Percentiles rank a stretch among this genome's conserved stretches.
Conservation (phyloP, 1,140 invertebrate species). For the Spodoptera litura region DNA sequence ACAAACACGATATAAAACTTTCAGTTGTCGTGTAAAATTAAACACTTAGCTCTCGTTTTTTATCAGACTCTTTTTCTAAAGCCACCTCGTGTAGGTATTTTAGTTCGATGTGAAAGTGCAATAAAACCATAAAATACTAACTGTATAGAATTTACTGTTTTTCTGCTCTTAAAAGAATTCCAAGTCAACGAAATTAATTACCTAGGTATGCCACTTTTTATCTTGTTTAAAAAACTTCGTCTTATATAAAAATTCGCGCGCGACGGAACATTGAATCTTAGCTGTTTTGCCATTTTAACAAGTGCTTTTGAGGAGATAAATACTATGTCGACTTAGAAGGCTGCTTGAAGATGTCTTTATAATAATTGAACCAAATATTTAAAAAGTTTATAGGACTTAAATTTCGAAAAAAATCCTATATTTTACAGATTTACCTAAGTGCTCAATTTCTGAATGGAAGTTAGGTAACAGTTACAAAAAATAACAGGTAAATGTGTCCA, state of each 20-base stretch:
- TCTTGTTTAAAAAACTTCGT: background rate
- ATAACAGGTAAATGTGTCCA: too few relatives aligned
- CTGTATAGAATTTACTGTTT: background rate
- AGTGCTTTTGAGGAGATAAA: background rate
- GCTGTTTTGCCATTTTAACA: background rate
- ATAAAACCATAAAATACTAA: conserved; percentile 34
- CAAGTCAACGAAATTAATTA: background rate
- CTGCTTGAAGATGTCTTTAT: too few relatives aligned
- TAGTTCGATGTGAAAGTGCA: conserved; percentile 37
- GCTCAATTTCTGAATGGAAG: too few relatives aligned
- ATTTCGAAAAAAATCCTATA: too few relatives aligned
- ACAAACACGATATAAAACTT: background rate
- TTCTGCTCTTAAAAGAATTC: conserved; percentile 8
- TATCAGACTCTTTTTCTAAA: background rate
- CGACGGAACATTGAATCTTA: conserved; percentile 17
- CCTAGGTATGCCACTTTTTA: conserved; percentile 2
- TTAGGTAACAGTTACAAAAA: too few relatives aligned
- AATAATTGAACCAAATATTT: too few relatives aligned
- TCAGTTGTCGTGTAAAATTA: background rate
- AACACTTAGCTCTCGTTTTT: background rate
- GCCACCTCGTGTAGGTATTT: conserved; percentile 4
- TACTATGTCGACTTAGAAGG: too few relatives aligned
- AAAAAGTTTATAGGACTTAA: too few relatives aligned
- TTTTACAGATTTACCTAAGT: too few relatives aligned
- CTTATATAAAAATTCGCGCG: conserved; percentile 4